Evolutionary conservation across 30 jellyfish, hydroid and myxozoan species (phyloP).

Genomic region (Nemopilema nomurai): DNA sequence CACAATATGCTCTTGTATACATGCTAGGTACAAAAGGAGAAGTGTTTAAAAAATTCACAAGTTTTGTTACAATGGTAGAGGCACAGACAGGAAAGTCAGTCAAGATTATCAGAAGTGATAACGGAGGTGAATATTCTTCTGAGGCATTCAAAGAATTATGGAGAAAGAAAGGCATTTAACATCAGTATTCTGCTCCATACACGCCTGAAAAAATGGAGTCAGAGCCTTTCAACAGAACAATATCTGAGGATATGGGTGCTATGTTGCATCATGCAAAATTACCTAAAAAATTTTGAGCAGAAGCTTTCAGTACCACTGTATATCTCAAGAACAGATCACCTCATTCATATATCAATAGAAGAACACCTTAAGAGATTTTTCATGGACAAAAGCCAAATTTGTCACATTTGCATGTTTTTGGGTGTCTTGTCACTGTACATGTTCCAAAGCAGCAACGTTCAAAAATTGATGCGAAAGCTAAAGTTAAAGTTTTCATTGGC

Average conservation of each 20-base stretch:
- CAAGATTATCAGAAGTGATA: slow-evolving; percentile 20
- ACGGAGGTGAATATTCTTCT: slow-evolving; percentile 30
- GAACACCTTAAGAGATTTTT: slow-evolving; percentile 28
- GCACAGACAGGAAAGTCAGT: slow-evolving; percentile 26
- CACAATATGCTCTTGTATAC: slow-evolving; percentile 24
- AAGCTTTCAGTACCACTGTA: slow-evolving; percentile 39
- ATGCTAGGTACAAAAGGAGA: slow-evolving; percentile 25
- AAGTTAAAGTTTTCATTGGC: slow-evolving; percentile 21
- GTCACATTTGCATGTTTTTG: slow-evolving; percentile 32
- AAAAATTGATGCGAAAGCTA: slow-evolving; percentile 35
- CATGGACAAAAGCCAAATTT: slow-evolving; percentile 46
- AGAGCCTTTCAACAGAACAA: slow-evolving; percentile 42
- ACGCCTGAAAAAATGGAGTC: slow-evolving; percentile 59
- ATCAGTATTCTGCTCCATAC: slow-evolving; percentile 31
- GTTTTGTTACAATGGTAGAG: slow-evolving; percentile 32
- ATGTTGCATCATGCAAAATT: slow-evolving; percentile 52
- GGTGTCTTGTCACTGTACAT: slow-evolving; percentile 46
- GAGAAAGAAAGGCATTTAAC: slow-evolving; percentile 27
- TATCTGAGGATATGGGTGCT: slow-evolving; percentile 19
- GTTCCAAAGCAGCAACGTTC: slow-evolving; percentile 40
- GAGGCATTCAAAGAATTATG: slow-evolving; percentile 12
- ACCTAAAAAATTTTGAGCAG: slow-evolving; percentile 51
- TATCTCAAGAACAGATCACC: slow-evolving; percentile 26
- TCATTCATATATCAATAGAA: slow-evolving; percentile 13
- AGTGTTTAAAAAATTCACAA: slow-evolving; percentile 11